Conservation (phyloP, 2,888 invertebrate genomes). For the Serrognathus titanus region DNA sequence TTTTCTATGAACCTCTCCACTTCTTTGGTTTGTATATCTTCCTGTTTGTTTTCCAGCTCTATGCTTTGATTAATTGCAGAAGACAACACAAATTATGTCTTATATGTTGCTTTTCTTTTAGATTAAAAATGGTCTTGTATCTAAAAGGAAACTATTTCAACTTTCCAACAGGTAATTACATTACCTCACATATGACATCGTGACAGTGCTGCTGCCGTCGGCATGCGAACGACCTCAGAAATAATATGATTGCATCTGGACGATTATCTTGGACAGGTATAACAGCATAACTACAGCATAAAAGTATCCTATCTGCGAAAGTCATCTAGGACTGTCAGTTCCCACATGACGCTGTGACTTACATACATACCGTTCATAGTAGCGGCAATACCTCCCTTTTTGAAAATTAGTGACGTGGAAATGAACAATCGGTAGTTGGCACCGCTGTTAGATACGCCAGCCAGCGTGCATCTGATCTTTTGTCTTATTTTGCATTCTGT, state of each 20-base stretch:
- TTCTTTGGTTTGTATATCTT: no score
- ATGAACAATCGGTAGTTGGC: slow-evolving; percentile 2
- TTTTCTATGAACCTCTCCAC: no score
- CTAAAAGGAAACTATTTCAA: no score
- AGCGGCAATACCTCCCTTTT: not conserved
- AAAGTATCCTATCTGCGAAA: not conserved
- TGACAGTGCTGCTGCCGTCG: not conserved
- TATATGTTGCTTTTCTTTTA: no score
- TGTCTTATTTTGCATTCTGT: not conserved
- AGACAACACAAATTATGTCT: no score
- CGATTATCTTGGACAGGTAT: slow-evolving; percentile 1
- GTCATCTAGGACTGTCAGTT: slow-evolving; percentile 1
- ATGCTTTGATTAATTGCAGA: no score
- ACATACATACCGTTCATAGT: slow-evolving; percentile 2
- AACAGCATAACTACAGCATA: not conserved
- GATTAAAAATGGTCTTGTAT: no score
- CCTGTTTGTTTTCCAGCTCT: no score
- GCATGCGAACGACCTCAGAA: slow-evolving; percentile 1
- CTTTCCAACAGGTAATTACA: no score
- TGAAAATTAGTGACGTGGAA: slow-evolving; percentile 2
- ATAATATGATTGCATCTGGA: not conserved
- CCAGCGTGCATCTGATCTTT: not conserved
- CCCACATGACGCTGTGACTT: slow-evolving; percentile 2
- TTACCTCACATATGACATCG: no score
- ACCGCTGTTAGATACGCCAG: not conserved